Conservation (phyloP, 2,797 vertebrate species). For the Myotis daubentonii region DNA sequence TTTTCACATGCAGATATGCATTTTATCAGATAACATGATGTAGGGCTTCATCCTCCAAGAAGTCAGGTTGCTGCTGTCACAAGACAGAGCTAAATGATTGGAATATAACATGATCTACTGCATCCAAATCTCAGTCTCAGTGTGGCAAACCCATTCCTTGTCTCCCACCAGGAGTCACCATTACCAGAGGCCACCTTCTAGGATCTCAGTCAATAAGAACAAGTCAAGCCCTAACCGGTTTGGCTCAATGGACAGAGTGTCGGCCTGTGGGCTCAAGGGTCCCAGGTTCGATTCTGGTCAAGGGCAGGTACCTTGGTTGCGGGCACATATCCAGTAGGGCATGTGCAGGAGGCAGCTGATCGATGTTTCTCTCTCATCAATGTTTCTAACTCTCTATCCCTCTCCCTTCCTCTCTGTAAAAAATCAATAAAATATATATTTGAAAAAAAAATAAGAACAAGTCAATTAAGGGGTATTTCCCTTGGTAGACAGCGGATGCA, state of each 20-base stretch:
- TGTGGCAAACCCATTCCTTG: neutral
- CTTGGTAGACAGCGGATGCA: neutral
- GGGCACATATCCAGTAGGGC: too few species aligned
- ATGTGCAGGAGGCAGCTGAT: too few species aligned
- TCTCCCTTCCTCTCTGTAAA: too few species aligned
- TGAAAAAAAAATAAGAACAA: neutral
- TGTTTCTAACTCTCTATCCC: too few species aligned
- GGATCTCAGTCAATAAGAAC: neutral
- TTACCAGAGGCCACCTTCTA: constrained; percentile 19
- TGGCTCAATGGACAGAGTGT: too few species aligned
- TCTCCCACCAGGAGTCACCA: neutral
- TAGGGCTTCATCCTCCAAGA: constrained; percentile 11
- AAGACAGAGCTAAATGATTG: constrained; percentile 36
- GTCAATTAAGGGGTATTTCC: constrained; percentile 60
- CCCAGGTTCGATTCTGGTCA: too few species aligned
- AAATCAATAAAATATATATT: too few species aligned
- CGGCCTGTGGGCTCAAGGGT: too few species aligned
- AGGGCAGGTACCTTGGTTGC: too few species aligned
- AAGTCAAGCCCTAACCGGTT: neutral
- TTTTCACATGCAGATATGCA: constrained; percentile 32
- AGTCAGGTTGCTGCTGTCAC: constrained; percentile 12
- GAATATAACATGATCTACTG: constrained; percentile 43
- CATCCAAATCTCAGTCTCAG: constrained; percentile 26
- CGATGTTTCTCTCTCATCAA: too few species aligned
- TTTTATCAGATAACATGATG: constrained; percentile 46